phyloP scores from a whole-genome alignment of 2,113 vertebrate species.

The Boulengeromyrus knoepffleri region DNA sequence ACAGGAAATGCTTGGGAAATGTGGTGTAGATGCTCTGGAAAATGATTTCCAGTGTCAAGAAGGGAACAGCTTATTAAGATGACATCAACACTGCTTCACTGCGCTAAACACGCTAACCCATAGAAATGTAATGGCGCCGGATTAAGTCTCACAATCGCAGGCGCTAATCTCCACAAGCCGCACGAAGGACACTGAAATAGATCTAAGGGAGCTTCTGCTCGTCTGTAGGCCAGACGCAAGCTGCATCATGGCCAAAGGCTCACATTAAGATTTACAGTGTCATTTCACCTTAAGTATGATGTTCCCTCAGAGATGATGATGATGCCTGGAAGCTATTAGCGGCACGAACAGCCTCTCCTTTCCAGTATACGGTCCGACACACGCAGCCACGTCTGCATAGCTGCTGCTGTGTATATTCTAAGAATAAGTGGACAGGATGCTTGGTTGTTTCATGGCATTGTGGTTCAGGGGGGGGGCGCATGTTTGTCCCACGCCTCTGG shows the following conservation, averaged over 20 bases:
- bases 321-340: background rate
- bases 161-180: background rate
- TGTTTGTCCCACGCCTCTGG: background rate
- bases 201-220: background rate
- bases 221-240: background rate
- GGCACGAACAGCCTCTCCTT: background rate
- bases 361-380: background rate
- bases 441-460: background rate
- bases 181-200: background rate
- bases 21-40: background rate
- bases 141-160: background rate
- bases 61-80: background rate
- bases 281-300: background rate
- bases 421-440: background rate
- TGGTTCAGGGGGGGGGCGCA: background rate
- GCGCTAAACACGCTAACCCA: background rate
- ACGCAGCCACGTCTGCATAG: background rate
- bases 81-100: background rate
- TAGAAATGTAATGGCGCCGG: background rate
- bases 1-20: background rate
- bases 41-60: background rate
- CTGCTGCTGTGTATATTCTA: background rate
- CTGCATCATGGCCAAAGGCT: background rate
- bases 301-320: background rate
- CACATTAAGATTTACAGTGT: conserved; percentile 1